Evolutionary conservation across 2,888 invertebrate species (phyloP).

Genomic region (Conomelus anceps): DNA sequence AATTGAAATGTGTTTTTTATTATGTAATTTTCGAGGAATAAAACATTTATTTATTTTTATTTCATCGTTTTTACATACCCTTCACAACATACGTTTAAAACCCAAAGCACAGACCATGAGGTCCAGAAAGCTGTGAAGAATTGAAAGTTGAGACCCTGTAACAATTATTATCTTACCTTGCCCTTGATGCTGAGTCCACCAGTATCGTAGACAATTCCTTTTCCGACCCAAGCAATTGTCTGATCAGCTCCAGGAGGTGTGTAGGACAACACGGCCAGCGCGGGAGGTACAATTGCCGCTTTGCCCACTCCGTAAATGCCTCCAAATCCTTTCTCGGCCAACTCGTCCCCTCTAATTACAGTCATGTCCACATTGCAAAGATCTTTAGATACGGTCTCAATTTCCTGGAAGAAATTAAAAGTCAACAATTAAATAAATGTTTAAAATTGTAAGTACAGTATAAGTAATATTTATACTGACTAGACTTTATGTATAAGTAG

Average conservation of each 20-base stretch:
- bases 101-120: no score
- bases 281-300: constrained; percentile 41
- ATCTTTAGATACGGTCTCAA: constrained; percentile 55
- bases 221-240: constrained; percentile 82
- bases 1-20: no score
- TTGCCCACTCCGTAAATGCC: constrained; percentile 85
- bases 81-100: no score
- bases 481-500: no score
- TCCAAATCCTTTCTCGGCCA: constrained; percentile 70
- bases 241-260: constrained; percentile 51
- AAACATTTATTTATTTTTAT: no score
- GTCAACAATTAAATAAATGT: constrained; percentile 9
- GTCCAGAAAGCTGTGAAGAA: no score
- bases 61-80: no score
- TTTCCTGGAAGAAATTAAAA: constrained; percentile 49
- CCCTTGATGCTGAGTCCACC: constrained; percentile 88
- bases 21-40: no score
- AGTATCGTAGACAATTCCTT: constrained; percentile 91
- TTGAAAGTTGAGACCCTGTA: neutral
- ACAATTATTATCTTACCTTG: constrained; percentile 50
- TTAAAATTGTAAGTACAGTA: no score
- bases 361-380: constrained; percentile 58
- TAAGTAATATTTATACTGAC: no score
- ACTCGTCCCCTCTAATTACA: constrained; percentile 72
- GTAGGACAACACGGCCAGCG: constrained; percentile 62